Base-by-base conservation (phyloP, 2,113 vertebrate species). In the Sorex fumeus region DNA sequence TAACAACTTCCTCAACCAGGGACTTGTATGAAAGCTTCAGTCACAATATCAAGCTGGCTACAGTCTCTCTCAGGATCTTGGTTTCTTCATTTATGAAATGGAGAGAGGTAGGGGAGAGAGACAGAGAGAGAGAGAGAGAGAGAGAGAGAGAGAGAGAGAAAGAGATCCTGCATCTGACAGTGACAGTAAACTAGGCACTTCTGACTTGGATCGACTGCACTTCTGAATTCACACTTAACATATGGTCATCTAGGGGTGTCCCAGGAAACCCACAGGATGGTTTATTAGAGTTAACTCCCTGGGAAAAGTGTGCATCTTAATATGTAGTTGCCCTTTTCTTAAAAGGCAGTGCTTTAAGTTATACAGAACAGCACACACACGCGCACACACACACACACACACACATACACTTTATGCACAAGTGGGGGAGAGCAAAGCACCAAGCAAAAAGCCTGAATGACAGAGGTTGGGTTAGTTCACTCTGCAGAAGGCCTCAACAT, bases 321-420 rank as follows among this genome's bases (percentile, higher is more conserved):
- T 50, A 87, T 30, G 64, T 81, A 96, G 47, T 25, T 78, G 64
- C 32, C 60, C 64, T 45, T 32, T 84, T 84, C 75, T 82, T 43
- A 34, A 71, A 36, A 91, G 74, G 62, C 28, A 21, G 3, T 19
- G 67, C n/a, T 81, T 70, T 91, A 77, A 50, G 34, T 67, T 71
- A 60, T 27, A 75, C 1, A 34, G 57, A 77, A 60, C 60, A 57
- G 45, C 7, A 21, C 25, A 27, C 21, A 80, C 53, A 50, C 70
- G 45, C 1, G 0, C 43, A 74, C 84, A 91, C 60, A 67, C 40
- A 27, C 60, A 64, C 25, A 27, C 60, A 64, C 4, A 25, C 8
- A 64, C 25, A 64, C 25, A 21, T 25, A 27, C 21, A 80, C 53
- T 25, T 4, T 16, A 43, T 19, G 23, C 67, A 50, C 0, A 18